Evolutionary conservation across 2,797 vertebrate species (phyloP), one percentile per base, ranked within the genome.

Genomic region (Notolepis coatsorum): DNA sequence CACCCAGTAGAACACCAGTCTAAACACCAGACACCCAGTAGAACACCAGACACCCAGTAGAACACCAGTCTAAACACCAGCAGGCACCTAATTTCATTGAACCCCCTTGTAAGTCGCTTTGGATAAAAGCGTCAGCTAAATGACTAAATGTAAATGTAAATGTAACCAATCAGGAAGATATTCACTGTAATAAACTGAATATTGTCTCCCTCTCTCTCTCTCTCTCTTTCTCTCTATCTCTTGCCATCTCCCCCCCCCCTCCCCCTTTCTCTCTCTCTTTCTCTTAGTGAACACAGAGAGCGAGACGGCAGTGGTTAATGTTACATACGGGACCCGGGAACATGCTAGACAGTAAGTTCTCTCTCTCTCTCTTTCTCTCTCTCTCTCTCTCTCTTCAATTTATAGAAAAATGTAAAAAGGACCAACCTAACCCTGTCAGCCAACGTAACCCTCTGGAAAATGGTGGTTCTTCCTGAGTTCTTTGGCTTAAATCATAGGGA

Each of bases 231-330:
- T 33, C 17, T 37, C 33, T 37, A 33, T 21, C 42, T 46, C 15
- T 41, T n/a, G n/a, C n/a, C n/a, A n/a, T n/a, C n/a, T n/a, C n/a
- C n/a, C 47, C 49, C 20, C 10, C 25, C 12, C n/a, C n/a, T n/a
- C 27, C 18, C 54, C 24, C 12, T 41, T 13, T 39, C 2, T 53
- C 15, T 69, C 13, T 65, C 51, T 46, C 25, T 49, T 41, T 35
- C 10, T 53, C 28, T 56, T 75, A 98, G 96, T 98, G 84, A 98
- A 98, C 89, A 98, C 96, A 0, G 96, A 98, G 30, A 97, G 96
- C 0, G 96, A 98, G 81, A 98, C 96, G 0, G 96, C 96, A 0
- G 96, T 98, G 58, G 96, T 98, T 42, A 98, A 98, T 0, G 96
- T 98, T 76, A 97, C 96, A 56, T 98, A 96, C 3, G 94, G 91